These are phyloP conservation scores for Trichosurus vulpecula DNA, from an alignment of 2,797 vertebrate genomes.

Conservation along the genomic window DNA sequence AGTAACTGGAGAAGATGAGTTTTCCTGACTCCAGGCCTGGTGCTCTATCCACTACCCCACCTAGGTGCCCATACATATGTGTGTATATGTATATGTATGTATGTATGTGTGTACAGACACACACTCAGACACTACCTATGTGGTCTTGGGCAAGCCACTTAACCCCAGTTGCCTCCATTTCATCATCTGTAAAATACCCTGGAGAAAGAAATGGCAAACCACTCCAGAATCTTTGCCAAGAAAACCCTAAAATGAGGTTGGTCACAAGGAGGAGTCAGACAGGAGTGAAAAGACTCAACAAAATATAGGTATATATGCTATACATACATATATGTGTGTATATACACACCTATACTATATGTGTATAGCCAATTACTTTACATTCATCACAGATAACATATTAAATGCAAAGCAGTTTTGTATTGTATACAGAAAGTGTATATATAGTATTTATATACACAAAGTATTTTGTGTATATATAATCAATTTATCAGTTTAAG, in stretches of 20 bases:
- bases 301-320: no score
- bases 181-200: background rate
- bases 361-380: background rate
- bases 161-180: background rate
- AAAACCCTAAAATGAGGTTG: background rate
- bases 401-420: background rate
- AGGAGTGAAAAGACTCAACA: background rate
- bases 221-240: background rate
- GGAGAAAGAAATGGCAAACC: background rate
- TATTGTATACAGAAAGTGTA: no score
- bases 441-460: no score
- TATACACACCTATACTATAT: background rate
- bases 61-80: background rate
- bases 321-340: background rate
- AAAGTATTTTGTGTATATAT: background rate
- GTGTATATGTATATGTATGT: no score
- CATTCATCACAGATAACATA: background rate
- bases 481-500: background rate
- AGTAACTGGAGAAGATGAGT: background rate
- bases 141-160: background rate
- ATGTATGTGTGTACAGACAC: no score
- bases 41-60: no score
- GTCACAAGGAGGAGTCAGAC: background rate
- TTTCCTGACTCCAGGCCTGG: background rate
- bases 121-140: background rate